phyloP scores from a whole-genome alignment of 2,888 invertebrate species.

The Drosophila mercatorum region DNA sequence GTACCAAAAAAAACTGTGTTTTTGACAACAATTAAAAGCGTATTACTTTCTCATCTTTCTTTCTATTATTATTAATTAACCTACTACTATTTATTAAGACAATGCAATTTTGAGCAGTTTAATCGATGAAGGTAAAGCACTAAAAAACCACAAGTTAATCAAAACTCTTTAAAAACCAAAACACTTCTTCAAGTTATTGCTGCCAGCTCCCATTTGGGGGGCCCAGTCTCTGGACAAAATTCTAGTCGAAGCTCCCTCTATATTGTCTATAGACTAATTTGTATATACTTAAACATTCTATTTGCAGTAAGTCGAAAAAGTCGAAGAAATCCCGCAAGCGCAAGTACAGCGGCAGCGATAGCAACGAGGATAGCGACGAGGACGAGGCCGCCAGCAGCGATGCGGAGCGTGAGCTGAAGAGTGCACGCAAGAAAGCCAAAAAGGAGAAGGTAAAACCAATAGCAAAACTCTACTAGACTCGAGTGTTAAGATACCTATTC shows the following conservation, averaged over 20 bases:
- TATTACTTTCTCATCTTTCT: conserved; percentile 85
- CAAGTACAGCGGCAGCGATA: conserved; percentile 85
- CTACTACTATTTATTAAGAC: conserved; percentile 81
- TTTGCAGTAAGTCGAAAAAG: conserved; percentile 85
- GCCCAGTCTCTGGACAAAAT: conserved; percentile 35
- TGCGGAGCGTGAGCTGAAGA: conserved; percentile 84
- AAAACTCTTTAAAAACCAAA: conserved; percentile 13
- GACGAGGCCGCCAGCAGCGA: conserved; percentile 80
- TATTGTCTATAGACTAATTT: conserved; percentile 5
- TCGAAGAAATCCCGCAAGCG: conserved; percentile 86
- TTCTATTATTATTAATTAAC: conserved; percentile 81
- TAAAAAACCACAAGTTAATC: conserved; percentile 67
- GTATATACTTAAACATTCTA: conserved; percentile 47
- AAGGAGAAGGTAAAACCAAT: conserved; percentile 83
- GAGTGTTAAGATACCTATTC: not conserved
- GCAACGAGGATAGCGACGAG: conserved; percentile 83
- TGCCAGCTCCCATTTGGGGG: conserved; percentile 28
- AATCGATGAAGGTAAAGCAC: conserved; percentile 84
- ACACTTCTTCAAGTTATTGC: conserved; percentile 33
- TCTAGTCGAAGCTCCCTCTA: conserved; percentile 10
- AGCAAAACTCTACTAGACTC: not conserved
- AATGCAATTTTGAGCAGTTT: conserved; percentile 84
- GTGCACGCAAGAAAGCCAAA: conserved; percentile 82
- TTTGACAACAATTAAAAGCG: conserved; percentile 82
- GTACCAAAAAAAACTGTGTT: conserved; percentile 53